Percentiles rank a stretch among this genome's conserved stretches.
These are phyloP conservation scores for Coregonus ussuriensis DNA, from an alignment of 2,797 vertebrate species.

Conservation along the genomic window DNA sequence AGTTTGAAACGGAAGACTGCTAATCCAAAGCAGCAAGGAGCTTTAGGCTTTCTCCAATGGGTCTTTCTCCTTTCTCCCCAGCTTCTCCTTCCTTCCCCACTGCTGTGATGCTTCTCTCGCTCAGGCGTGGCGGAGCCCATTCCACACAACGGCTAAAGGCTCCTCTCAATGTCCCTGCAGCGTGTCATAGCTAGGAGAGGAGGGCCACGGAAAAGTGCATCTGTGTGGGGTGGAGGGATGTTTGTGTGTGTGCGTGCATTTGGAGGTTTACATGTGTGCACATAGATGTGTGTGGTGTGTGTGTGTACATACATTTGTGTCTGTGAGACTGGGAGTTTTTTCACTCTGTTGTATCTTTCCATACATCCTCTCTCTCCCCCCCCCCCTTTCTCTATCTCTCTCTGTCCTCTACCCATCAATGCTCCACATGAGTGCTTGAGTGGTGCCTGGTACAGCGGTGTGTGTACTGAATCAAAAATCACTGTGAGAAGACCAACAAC, in stretches of 20 bases:
- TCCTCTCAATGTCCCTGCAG: conserved; percentile 21
- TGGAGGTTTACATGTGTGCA: neutral
- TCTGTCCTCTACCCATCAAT: conserved; percentile 6
- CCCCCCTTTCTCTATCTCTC: conserved; percentile 28
- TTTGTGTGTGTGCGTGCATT: neutral
- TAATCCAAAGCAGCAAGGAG: conserved; percentile 46
- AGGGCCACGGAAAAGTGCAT: neutral
- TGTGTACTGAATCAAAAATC: conserved; percentile 22
- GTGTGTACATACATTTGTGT: conserved; percentile 7
- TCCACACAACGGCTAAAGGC: conserved; percentile 18
- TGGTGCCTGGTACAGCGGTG: conserved; percentile 14
- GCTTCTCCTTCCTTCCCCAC: neutral
- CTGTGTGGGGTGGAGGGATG: neutral
- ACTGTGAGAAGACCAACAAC: conserved; percentile 21
- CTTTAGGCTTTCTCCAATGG: conserved; percentile 33
- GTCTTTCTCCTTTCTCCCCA: conserved; percentile 16
- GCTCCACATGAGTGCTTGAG: conserved; percentile 24
- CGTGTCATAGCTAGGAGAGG: neutral
- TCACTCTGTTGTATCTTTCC: neutral
- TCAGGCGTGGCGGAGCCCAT: conserved; percentile 28
- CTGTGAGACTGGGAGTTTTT: neutral
- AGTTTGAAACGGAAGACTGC: conserved; percentile 51
- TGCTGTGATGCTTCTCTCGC: conserved; percentile 11
- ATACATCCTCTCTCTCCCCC: conserved; percentile 2
- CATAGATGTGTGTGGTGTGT: neutral